phyloP scores from a whole-genome alignment of 1,140 invertebrate genomes.

The Conus ventricosus region DNA sequence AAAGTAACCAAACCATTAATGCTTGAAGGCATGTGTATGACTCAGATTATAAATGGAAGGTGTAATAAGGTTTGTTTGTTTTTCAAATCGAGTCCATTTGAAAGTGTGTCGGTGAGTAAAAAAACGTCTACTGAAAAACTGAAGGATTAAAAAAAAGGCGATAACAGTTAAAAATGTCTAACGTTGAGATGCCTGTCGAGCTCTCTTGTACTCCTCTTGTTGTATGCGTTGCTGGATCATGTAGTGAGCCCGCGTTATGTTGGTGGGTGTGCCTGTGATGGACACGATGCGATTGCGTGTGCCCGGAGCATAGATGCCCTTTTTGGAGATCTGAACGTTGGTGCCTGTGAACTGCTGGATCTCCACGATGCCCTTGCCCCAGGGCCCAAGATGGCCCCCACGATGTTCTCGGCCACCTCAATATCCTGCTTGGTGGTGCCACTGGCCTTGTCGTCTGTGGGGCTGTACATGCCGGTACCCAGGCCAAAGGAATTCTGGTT shows the following conservation, averaged over 20 bases:
- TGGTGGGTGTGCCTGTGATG: slow-evolving; percentile 90
- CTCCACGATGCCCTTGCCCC: slow-evolving; percentile 96
- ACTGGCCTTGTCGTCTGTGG: slow-evolving; percentile 72
- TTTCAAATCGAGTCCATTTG: slow-evolving; percentile 10
- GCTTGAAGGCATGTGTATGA: slow-evolving; percentile 25
- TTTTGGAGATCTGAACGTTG: slow-evolving; percentile 98
- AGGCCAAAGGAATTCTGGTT: slow-evolving; percentile 88
- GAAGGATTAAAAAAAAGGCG: slow-evolving; percentile 5
- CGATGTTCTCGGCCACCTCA: slow-evolving; percentile 93
- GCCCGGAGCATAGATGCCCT: slow-evolving; percentile 96
- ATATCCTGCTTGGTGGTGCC: slow-evolving; percentile 87
- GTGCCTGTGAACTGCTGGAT: slow-evolving; percentile 97
- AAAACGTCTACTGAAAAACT: slow-evolving; percentile 1
- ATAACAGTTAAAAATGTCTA: slow-evolving; percentile 43
- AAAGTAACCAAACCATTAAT: slow-evolving; percentile 33
- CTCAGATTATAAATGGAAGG: slow-evolving; percentile 22
- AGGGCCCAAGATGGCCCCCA: slow-evolving; percentile 96
- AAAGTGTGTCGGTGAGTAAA: neutral
- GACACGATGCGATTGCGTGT: slow-evolving; percentile 97
- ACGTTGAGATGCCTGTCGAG: slow-evolving; percentile 74
- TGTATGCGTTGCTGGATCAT: slow-evolving; percentile 96
- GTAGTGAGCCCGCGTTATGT: slow-evolving; percentile 92
- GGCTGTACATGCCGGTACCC: slow-evolving; percentile 79
- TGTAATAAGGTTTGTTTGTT: neutral
- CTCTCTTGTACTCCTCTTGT: slow-evolving; percentile 95